A percentile compares a stretch with the other conserved stretches of the same genome.
Conservation (phyloP, 1,140 invertebrate species). For the Listronotus oregonensis region DNA sequence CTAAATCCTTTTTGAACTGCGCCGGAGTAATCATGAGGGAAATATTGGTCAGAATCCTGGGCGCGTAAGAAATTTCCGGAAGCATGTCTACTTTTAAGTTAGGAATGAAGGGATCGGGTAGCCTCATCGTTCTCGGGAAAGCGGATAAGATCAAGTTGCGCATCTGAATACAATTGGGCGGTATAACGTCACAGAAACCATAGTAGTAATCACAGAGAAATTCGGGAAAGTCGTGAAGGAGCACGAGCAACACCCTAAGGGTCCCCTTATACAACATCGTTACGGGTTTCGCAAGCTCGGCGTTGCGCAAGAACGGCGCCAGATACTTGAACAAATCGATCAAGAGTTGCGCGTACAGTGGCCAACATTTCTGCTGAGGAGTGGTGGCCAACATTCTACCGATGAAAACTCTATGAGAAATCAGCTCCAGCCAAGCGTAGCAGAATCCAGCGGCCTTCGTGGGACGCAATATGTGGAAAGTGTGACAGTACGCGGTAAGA, state of each 20-base stretch:
- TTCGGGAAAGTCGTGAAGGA: constrained; percentile 98
- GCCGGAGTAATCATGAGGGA: constrained; percentile 83
- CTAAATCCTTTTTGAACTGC: constrained; percentile 92
- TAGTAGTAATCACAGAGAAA: constrained; percentile 99
- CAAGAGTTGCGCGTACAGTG: constrained; percentile 88
- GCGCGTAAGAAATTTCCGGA: constrained; percentile 81
- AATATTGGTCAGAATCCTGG: constrained; percentile 90
- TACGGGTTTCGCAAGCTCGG: constrained; percentile 91
- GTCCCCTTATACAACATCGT: constrained; percentile 95
- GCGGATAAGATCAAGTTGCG: constrained; percentile 96
- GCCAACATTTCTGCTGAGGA: constrained; percentile 83
- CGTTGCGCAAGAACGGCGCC: constrained; percentile 95
- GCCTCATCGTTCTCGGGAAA: constrained; percentile 95
- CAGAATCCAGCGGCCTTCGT: constrained; percentile 95
- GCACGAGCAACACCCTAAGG: constrained; percentile 89
- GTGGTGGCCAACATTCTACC: constrained; percentile 90
- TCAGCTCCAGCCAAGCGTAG: constrained; percentile 97
- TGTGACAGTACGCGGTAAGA: constrained; percentile 89
- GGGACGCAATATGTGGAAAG: constrained; percentile 89
- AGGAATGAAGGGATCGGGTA: constrained; percentile 97
- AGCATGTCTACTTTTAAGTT: constrained; percentile 96
- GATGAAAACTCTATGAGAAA: constrained; percentile 95
- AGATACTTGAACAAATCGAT: constrained; percentile 97
- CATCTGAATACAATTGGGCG: constrained; percentile 99
- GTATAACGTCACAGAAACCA: constrained; percentile 99